Conservation (phyloP, 2,113 vertebrate species). For the Cheilinus undulatus region DNA sequence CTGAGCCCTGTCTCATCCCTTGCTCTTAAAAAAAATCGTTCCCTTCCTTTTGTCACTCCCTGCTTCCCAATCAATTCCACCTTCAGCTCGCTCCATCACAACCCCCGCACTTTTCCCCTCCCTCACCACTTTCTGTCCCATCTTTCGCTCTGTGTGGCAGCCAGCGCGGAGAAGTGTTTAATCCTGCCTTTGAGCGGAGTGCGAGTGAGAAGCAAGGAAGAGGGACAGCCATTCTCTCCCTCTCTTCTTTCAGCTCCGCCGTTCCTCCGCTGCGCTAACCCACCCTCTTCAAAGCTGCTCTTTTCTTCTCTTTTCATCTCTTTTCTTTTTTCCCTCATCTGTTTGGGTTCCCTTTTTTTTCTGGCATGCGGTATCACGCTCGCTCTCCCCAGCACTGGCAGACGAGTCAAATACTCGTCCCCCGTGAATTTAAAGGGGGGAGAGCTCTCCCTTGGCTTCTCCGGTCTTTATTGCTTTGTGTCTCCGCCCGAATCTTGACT, state of each 20-base stretch:
- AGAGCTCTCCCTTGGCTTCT: constrained; percentile 43
- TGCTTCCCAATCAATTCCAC: constrained; percentile 70
- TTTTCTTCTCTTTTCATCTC: constrained; percentile 77
- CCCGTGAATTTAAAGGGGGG: constrained; percentile 59
- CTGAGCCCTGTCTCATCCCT: constrained; percentile 32
- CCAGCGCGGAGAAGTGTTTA: constrained; percentile 78
- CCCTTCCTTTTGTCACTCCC: constrained; percentile 35
- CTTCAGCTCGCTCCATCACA: constrained; percentile 56
- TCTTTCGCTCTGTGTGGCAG: constrained; percentile 77
- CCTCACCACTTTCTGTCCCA: constrained; percentile 58
- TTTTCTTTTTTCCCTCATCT: constrained; percentile 75
- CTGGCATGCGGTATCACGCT: constrained; percentile 65
- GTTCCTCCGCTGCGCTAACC: constrained; percentile 70
- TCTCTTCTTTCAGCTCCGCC: constrained; percentile 62
- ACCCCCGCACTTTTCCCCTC: constrained; percentile 1
- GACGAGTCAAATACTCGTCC: constrained; percentile 71
- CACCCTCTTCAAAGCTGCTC: constrained; percentile 80
- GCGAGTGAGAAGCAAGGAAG: constrained; percentile 61
- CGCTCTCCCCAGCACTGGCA: constrained; percentile 64
- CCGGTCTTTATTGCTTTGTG: constrained; percentile 60
- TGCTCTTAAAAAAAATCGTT: constrained; percentile 17
- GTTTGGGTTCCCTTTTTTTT: constrained; percentile 73
- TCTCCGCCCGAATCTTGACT: constrained; percentile 59
- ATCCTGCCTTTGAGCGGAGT: constrained; percentile 80
- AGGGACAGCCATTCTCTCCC: constrained; percentile 74